These are phyloP conservation scores for Cephus cinctus DNA, from an alignment of 1,140 invertebrate species.

Conservation along the genomic window DNA sequence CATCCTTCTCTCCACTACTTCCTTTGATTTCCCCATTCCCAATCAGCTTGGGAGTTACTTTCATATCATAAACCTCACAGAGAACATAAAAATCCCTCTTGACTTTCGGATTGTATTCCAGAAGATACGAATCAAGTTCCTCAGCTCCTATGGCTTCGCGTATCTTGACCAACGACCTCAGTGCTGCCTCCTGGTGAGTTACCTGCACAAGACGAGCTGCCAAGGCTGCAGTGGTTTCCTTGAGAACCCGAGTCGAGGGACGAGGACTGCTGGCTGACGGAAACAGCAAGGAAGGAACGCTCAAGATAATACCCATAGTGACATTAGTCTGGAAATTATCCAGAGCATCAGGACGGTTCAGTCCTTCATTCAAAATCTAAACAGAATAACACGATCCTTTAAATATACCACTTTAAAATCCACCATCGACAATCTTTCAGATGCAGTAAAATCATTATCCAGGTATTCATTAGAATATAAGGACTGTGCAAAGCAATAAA, in stretches of 20 bases:
- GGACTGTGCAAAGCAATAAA: too few relatives aligned
- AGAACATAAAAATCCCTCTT: conserved; percentile 67
- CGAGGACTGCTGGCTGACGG: conserved; percentile 40
- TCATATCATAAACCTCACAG: conserved; percentile 65
- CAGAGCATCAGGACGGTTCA: conserved; percentile 59
- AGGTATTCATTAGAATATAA: too few relatives aligned
- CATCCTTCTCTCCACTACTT: conserved; percentile 25
- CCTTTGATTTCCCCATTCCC: conserved; percentile 18
- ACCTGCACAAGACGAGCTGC: conserved; percentile 67
- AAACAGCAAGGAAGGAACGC: conserved; percentile 64
- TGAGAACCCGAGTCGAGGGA: conserved; percentile 50
- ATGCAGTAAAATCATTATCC: too few relatives aligned
- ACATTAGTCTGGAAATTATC: conserved; percentile 63
- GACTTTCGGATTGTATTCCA: conserved; percentile 54
- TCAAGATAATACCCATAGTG: conserved; percentile 66
- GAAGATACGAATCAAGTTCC: conserved; percentile 61
- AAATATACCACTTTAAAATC: too few relatives aligned
- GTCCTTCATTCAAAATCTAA: conserved; percentile 64
- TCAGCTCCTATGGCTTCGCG: conserved; percentile 62
- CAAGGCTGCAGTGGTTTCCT: conserved; percentile 58
- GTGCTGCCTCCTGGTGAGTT: conserved; percentile 66
- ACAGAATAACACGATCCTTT: too few relatives aligned
- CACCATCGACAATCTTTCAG: too few relatives aligned
- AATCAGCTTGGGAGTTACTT: conserved; percentile 44
- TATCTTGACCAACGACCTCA: conserved; percentile 68